Percentiles rank a stretch among this genome's conserved stretches.
phyloP scores from a whole-genome alignment of 2,113 vertebrate genomes.

The Anoplopoma fimbria region DNA sequence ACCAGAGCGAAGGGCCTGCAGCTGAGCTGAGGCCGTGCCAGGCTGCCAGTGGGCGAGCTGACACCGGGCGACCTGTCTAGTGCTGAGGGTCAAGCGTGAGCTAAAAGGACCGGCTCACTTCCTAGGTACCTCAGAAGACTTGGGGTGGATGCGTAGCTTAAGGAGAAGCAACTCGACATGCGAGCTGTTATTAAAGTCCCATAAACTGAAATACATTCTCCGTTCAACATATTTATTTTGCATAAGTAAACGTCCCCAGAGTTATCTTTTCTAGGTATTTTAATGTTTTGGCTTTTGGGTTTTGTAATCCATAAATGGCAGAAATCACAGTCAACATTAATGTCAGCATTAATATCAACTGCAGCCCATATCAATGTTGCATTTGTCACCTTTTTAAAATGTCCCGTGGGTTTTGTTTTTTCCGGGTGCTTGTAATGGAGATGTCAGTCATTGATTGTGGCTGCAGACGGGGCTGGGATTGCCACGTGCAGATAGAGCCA shows the following conservation, averaged over 20 bases:
- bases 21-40: conserved; percentile 57
- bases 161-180: conserved; percentile 26
- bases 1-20: conserved; percentile 51
- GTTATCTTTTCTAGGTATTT: conserved; percentile 15
- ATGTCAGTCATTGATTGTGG: conserved; percentile 72
- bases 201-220: conserved; percentile 21
- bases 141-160: not conserved
- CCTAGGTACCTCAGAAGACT: conserved; percentile 29
- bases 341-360: conserved; percentile 48
- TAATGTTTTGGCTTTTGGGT: conserved; percentile 15
- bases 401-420: conserved; percentile 32
- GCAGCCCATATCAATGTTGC: conserved; percentile 55
- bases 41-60: conserved; percentile 49
- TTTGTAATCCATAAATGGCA: conserved; percentile 17
- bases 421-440: conserved; percentile 57
- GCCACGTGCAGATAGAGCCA: conserved; percentile 53
- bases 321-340: conserved; percentile 39
- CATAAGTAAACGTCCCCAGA: conserved; percentile 28
- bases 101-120: conserved; percentile 35
- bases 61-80: conserved; percentile 55
- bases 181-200: conserved; percentile 41
- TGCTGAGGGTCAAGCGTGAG: conserved; percentile 46
- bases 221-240: conserved; percentile 44
- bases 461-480: conserved; percentile 43
- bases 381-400: conserved; percentile 64